Base-by-base conservation (phyloP, 2,888 invertebrate species). In the Anodontia alba region DNA sequence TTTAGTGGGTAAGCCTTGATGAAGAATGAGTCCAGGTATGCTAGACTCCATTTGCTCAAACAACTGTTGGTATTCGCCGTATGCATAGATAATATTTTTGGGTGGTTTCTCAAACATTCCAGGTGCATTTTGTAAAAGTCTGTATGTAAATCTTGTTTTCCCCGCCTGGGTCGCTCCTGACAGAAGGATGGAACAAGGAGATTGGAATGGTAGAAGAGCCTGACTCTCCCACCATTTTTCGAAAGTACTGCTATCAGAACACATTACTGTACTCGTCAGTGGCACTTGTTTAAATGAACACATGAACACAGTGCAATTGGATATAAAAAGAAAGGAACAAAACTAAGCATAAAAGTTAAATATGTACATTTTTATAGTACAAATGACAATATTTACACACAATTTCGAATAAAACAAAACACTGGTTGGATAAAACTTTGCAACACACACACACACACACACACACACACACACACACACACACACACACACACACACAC, bases 31-130 rank as follows among this genome's bases (percentile, higher is more conserved):
- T 17, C 46, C 36, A 5, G 43, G 57, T 17, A 76, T 73, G n/a
- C 38, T n/a, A 29, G 77, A 57, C 26, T 70, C 62, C 76, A 80
- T 76, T 5, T 80, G 57, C 5, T 76, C 80, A 38, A 66, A 69
- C 36, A 73, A 26, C 26, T 69, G 51, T 54, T 54, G 54, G 70
- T 70, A 70, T 43, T 76, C 80, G 1, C 62, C 29, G 31, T 67
- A 79, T 26, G 49, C 54, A 68, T 62, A 69, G 33, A 80, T 29
- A 15, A 77, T 77, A 54, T 23, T 54, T 26, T 57, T 42, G 12
- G 76, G 76, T 62, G 54, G 10, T 43, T 31, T 67, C 31, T 76
- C 68, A 49, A 80, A 76, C 73, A 80, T 76, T 31, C 51, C 67
- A 0, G 17, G 17, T 2, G 67, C 54, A 38, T 77, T 43, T 46